Base-by-base conservation (phyloP, 2,797 vertebrate species). In the Lutjanus argentimaculatus region DNA sequence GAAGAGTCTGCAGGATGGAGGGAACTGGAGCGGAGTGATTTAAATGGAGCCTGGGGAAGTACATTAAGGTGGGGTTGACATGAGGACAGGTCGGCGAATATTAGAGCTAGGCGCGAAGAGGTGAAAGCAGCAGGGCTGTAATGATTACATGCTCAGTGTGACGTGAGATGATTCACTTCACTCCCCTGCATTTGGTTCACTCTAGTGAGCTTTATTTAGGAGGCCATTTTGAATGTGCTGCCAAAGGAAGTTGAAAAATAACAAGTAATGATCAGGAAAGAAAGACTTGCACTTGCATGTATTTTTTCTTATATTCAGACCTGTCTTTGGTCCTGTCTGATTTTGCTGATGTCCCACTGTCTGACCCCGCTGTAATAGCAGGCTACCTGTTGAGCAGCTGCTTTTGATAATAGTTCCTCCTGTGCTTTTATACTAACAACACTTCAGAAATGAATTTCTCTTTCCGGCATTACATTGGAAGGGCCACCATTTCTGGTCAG, bases 51-150 rank as follows among this genome's bases (percentile, higher is more conserved):
- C 85, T 25, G 61, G 74, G 89, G 91, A 87, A 70, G 91, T 84
- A 90, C 85, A 91, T 94, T 89, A 93, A 88, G 87, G 80, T 75
- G 89, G 85, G 83, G 90, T 84, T 90, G 90, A 85, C 64, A 69
- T 46, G 85, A 92, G 93, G 92, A 91, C 83, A 89, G 90, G 83
- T 86, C 72, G 12, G 76, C n/a, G 51, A 85, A 80, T 77, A 88
- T 89, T 85, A 77, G 82, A 88, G 91, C 75, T 73, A 17, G 63
- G 67, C 84, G 79, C 48, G 65, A 85, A 79, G 81, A 85, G 88
- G 90, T 88, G 78, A 84, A 72, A 45, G 80, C 52, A 36, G 83
- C 43, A 25, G 2, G 58, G 75, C 77, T 77, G 76, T 68, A 76
- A 84, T 84, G 72, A 80, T 85, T 68, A 79, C 72, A 84, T n/a